phyloP scores from a whole-genome alignment of 1,140 invertebrate genomes.

The Kradibia gibbosae region DNA sequence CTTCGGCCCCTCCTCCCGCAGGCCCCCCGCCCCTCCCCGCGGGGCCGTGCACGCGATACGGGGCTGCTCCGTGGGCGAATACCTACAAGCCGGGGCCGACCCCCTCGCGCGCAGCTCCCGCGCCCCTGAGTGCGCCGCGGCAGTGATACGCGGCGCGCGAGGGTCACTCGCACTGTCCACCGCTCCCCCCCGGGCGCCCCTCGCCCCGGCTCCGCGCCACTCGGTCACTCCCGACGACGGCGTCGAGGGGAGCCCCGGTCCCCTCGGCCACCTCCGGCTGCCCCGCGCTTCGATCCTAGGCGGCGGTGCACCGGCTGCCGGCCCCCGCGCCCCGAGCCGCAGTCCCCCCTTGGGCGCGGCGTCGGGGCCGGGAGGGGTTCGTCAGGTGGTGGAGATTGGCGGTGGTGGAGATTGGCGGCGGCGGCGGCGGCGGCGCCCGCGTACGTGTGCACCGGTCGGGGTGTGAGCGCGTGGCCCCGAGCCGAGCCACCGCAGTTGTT shows the following conservation, averaged over 20 bases:
- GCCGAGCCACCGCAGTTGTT: neutral
- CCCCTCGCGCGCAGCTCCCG: neutral
- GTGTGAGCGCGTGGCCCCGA: neutral
- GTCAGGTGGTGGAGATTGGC: neutral
- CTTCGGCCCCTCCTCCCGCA: constrained; percentile 38
- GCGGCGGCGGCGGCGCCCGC: neutral
- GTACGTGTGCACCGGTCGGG: neutral
- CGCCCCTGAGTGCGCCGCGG: neutral
- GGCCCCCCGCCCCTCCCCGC: constrained; percentile 65
- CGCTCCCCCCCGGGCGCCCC: constrained; percentile 7
- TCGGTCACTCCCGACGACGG: too few species aligned
- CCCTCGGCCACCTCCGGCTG: neutral
- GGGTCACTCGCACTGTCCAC: constrained; percentile 13
- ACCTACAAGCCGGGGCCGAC: constrained; percentile 29
- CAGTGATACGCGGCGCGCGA: neutral
- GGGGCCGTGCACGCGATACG: constrained; percentile 15
- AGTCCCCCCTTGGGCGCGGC: neutral
- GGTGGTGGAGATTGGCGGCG: neutral
- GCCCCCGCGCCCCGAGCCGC: neutral
- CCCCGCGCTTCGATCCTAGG: neutral
- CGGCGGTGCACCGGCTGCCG: neutral
- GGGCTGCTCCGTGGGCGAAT: neutral
- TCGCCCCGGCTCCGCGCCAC: neutral
- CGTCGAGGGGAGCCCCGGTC: too few species aligned
- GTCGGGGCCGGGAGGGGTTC: too few species aligned